Conservation (phyloP, 2,797 vertebrate species). For the Phoebastria nigripes region DNA sequence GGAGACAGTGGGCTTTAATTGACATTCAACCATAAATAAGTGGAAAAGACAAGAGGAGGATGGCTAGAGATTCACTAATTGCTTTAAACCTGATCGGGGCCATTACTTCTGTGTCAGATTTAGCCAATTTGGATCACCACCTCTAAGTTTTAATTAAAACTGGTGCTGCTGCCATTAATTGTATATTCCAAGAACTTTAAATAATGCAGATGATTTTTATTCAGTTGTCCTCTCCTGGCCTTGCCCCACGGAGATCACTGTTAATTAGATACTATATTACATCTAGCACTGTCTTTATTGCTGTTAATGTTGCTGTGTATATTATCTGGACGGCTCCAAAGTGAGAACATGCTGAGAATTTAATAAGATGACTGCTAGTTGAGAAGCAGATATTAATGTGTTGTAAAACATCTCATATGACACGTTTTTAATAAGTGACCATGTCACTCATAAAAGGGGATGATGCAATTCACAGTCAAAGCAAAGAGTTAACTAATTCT, state of each 20-base stretch:
- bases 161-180: not conserved
- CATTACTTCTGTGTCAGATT: not conserved
- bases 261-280: slow-evolving; percentile 55
- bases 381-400: slow-evolving; percentile 5
- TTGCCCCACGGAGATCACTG: slow-evolving; percentile 37
- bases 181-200: slow-evolving; percentile 22
- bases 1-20: not conserved
- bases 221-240: slow-evolving; percentile 25
- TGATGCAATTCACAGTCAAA: not conserved
- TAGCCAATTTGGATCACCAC: not conserved
- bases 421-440: not conserved
- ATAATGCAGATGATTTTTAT: slow-evolving; percentile 26
- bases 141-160: slow-evolving; percentile 45
- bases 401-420: not conserved
- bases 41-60: not conserved
- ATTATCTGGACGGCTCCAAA: slow-evolving; percentile 25
- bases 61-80: not conserved
- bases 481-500: not conserved
- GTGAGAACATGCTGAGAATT: slow-evolving; percentile 43
- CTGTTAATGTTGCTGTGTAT: slow-evolving; percentile 48
- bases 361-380: slow-evolving; percentile 31
- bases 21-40: not conserved
- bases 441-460: not conserved
- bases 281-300: slow-evolving; percentile 41
- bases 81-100: not conserved